Conservation (phyloP, 2,797 vertebrate species). For the Nyctalus aviator region DNA sequence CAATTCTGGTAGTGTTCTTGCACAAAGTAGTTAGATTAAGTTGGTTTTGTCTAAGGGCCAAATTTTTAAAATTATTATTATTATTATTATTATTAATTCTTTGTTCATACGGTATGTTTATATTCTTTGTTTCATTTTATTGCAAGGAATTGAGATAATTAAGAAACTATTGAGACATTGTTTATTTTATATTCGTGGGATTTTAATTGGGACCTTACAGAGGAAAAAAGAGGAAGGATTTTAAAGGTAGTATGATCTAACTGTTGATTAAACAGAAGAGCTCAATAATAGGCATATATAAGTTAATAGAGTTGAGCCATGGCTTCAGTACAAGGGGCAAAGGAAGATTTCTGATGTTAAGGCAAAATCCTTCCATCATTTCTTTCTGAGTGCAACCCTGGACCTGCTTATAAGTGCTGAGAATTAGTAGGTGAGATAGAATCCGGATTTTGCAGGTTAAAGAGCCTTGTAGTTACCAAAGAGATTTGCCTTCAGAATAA, state of each 20-base stretch:
- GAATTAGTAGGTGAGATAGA: background rate
- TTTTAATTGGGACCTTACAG: background rate
- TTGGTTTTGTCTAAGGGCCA: background rate
- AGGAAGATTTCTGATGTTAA: background rate
- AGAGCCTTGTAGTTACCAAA: background rate
- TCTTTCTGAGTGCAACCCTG: background rate
- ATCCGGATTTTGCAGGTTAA: constrained; percentile 10
- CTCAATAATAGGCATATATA: background rate
- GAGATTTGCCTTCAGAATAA: background rate
- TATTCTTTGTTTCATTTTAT: constrained; percentile 7
- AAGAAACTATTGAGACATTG: background rate
- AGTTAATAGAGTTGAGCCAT: background rate
- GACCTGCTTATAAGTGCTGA: background rate
- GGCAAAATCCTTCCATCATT: background rate
- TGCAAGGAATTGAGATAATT: background rate
- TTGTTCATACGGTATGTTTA: background rate
- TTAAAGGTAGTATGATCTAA: constrained; percentile 12
- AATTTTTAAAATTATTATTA: background rate
- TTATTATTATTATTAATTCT: constrained; percentile 6
- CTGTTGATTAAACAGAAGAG: background rate
- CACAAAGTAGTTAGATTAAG: background rate
- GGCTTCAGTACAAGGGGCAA: background rate
- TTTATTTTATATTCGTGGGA: background rate
- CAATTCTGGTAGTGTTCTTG: background rate
- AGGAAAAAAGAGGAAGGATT: background rate